Evolutionary conservation across 2,797 vertebrate genomes (phyloP).

Genomic region (Diplodus puntazzo): DNA sequence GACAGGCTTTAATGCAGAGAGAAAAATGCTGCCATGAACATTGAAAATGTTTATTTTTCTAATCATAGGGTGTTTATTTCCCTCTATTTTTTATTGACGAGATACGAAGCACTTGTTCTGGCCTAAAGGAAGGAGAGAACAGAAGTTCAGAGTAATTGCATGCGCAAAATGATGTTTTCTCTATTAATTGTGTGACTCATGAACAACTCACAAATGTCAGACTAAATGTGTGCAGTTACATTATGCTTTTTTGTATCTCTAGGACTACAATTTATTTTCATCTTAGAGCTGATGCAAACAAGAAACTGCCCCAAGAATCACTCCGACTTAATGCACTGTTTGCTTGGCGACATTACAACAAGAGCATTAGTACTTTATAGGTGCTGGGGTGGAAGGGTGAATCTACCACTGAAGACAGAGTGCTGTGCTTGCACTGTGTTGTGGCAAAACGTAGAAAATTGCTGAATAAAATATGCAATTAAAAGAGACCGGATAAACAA

Average conservation of each 20-base stretch:
- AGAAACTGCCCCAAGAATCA: slow-evolving; percentile 16
- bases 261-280: neutral
- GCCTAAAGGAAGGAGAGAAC: neutral
- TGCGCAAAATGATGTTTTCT: neutral
- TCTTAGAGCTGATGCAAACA: slow-evolving; percentile 4
- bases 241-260: neutral
- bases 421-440: slow-evolving; percentile 42
- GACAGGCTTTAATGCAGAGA: neutral
- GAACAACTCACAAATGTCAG: slow-evolving; percentile 14
- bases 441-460: slow-evolving; percentile 15
- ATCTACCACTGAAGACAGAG: slow-evolving; percentile 32
- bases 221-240: neutral
- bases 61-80: neutral
- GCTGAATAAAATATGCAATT: slow-evolving; percentile 65
- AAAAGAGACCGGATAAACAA: slow-evolving; percentile 33
- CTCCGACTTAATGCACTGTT: slow-evolving; percentile 42
- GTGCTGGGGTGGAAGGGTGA: slow-evolving; percentile 31
- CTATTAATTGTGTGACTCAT: slow-evolving; percentile 7
- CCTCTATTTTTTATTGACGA: neutral
- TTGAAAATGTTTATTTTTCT: neutral
- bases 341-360: slow-evolving; percentile 64
- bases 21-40: neutral
- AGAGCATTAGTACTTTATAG: slow-evolving; percentile 62
- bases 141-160: slow-evolving; percentile 19
- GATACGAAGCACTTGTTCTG: neutral